phyloP scores from a whole-genome alignment of 2,797 vertebrate species.

The Acanthopagrus latus region DNA sequence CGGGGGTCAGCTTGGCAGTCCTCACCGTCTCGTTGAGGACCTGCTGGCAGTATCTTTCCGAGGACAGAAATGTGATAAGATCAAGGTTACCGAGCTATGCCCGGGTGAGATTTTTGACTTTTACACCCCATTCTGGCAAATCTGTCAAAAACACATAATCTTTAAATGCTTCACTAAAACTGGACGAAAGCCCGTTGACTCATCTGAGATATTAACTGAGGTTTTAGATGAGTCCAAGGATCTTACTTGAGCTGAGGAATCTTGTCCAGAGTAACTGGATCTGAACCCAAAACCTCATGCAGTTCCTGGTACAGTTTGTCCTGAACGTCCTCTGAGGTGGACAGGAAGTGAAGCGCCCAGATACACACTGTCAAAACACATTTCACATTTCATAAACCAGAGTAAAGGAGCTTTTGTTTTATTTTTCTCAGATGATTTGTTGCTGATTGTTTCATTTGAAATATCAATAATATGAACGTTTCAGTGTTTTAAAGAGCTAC shows the following conservation, averaged over 20 bases:
- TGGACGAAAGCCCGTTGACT: background rate
- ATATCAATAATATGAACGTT: no score
- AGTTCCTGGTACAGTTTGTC: conserved; percentile 91
- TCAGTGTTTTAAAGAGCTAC: no score
- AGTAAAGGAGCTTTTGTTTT: background rate
- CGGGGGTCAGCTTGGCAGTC: conserved; percentile 93
- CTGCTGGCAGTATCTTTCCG: conserved; percentile 92
- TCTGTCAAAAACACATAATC: background rate
- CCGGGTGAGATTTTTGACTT: background rate
- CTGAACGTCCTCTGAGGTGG: conserved; percentile 91
- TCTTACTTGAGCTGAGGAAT: conserved; percentile 93
- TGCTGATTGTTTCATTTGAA: no score
- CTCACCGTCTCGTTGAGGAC: conserved; percentile 95
- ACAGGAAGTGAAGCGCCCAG: conserved; percentile 95
- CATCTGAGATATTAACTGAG: background rate
- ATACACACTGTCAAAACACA: conserved; percentile 89
- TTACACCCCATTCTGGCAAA: background rate
- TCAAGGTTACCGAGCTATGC: background rate
- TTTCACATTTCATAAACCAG: background rate
- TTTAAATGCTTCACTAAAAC: background rate
- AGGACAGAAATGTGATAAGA: conserved; percentile 33
- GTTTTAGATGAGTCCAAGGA: background rate
- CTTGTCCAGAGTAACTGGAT: conserved; percentile 90
- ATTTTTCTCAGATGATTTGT: background rate
- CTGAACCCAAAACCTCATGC: conserved; percentile 89